Base-by-base conservation (phyloP, 2,113 vertebrate species). In the Thunnus thynnus region DNA sequence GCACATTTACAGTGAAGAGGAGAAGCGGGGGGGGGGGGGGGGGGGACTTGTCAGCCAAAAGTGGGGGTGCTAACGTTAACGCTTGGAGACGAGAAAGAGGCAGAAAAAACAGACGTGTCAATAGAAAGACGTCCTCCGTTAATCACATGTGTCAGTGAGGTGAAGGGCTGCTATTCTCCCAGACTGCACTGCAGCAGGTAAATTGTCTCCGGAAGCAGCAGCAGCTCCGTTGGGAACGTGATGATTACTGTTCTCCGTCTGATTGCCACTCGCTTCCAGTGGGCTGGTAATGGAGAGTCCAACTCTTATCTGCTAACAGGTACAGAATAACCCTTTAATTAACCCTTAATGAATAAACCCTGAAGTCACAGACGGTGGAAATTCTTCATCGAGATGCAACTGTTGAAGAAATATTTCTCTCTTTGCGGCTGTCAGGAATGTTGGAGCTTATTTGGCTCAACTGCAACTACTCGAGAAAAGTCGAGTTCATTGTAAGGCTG, bases 141-240 rank as follows among this genome's bases (percentile, higher is more conserved):
- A 82, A 86, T 84, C 68, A 86, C 74, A 66, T 2, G 71, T 86
- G 80, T 84, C 83, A 79, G 66, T 1, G 20, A 68, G 47, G 61
- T 81, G 70, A 14, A 36, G 51, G 55, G 55, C 80, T 67, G 71
- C 58, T 3, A 25, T 75, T 77, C 78, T 82, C 73, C 78, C 50
- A 77, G 64, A 71, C 41, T 56, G 72, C 72, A 80, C 55, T 30
- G 82, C 81, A 46, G 72, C 12, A 0, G 47, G 10, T 25, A 64
- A 61, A 84, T 17, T 36, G 80, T 72, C 79, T 65, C 72, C 55
- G 80, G 72, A 8, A 80, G 75, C 65, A 8, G 63, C 79, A 32
- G 82, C 36, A 8, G 36, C 36, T 75, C 63, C 13, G 54, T 61
- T 11, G 58, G 71, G 75, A 88, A 64, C 0, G 71, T 0, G 0